These are phyloP conservation scores for Hesperia comma DNA, from an alignment of 2,888 invertebrate genomes.

Conservation along the genomic window DNA sequence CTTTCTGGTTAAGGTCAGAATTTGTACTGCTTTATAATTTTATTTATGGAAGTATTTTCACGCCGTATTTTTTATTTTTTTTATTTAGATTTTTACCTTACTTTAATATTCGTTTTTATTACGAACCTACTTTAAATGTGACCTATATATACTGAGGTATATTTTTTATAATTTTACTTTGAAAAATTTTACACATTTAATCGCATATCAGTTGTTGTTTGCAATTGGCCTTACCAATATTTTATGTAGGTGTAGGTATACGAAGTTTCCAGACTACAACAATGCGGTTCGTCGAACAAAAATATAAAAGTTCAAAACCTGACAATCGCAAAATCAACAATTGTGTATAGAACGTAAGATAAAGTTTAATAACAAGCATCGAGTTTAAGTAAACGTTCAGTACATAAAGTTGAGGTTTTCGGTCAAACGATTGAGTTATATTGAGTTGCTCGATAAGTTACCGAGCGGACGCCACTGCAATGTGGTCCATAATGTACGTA, in stretches of 20 bases:
- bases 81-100: too few relatives aligned
- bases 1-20: constrained; percentile 28
- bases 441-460: neutral
- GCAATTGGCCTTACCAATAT: too few relatives aligned
- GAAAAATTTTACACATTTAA: too few relatives aligned
- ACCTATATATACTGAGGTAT: too few relatives aligned
- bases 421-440: neutral
- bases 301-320: too few relatives aligned
- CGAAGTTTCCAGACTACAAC: too few relatives aligned
- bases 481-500: too few relatives aligned
- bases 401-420: neutral
- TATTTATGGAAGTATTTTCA: neutral
- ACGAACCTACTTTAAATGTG: too few relatives aligned
- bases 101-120: neutral
- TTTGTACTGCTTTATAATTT: neutral
- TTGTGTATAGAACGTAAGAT: neutral
- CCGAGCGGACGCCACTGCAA: neutral
- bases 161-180: too few relatives aligned
- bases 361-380: neutral
- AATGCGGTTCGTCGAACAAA: too few relatives aligned
- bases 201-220: too few relatives aligned
- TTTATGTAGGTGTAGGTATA: too few relatives aligned
- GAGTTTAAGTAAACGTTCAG: neutral
- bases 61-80: neutral
- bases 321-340: neutral